Percentiles rank a stretch among this genome's conserved stretches.
Conservation (phyloP, 2,113 vertebrate genomes). For the Pimephales promelas region DNA sequence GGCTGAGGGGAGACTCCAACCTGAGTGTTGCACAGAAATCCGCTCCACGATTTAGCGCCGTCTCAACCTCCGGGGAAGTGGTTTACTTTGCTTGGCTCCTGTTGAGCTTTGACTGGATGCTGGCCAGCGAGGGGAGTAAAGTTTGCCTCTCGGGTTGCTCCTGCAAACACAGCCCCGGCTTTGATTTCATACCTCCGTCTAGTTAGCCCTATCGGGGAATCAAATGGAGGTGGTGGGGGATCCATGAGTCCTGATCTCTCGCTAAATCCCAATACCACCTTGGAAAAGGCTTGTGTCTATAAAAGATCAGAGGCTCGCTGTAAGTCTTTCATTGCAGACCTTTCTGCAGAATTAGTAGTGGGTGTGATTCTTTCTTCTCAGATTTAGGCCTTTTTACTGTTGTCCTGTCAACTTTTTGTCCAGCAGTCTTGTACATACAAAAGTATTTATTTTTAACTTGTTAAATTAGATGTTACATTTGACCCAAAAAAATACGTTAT, state of each 20-base stretch:
- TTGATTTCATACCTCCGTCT: conserved; percentile 43
- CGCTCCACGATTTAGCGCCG: conserved; percentile 36
- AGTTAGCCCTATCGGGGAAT: conserved; percentile 32
- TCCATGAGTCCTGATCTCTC: background rate
- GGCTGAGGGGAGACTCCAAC: background rate
- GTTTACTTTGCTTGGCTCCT: conserved; percentile 51
- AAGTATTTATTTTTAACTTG: background rate
- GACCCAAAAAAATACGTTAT: background rate
- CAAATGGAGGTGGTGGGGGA: conserved; percentile 35
- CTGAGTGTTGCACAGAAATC: conserved; percentile 13
- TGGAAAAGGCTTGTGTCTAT: conserved; percentile 3
- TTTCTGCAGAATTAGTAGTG: background rate
- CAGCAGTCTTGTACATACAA: background rate
- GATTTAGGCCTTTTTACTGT: background rate
- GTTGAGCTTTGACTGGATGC: conserved; percentile 35
- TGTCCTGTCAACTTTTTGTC: background rate
- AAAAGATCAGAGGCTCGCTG: background rate
- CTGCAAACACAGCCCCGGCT: conserved; percentile 46
- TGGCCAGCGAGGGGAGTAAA: conserved; percentile 52
- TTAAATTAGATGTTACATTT: background rate
- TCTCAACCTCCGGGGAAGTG: conserved; percentile 47
- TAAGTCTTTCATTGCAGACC: background rate
- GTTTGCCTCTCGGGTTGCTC: conserved; percentile 57
- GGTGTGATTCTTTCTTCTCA: conserved; percentile 8
- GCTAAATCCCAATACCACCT: background rate